Evolutionary conservation across 92 coral and sea anemone genomes (phyloP), one percentile per base, ranked within the genome.

Genomic region (Nematostella vectensis): DNA sequence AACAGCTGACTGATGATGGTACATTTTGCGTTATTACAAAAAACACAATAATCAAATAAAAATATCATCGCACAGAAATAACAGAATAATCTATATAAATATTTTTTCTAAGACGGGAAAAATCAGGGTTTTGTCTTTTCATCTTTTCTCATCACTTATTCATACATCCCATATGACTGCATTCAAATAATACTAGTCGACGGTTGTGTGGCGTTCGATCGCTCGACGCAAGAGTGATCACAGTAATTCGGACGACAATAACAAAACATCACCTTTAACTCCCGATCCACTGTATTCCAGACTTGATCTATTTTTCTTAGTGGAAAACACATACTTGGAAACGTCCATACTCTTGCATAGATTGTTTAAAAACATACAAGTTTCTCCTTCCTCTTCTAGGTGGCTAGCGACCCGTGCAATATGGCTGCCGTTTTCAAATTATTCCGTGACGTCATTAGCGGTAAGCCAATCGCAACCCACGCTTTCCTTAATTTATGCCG

Each of bases 231-330:
- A 69, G 57, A 61, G 69, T 36, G 62, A 50, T n/a, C 10, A 37
- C 48, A 24, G 26, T 38, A 30, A 16, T 10, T 49, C 19, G 10
- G 18, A 4, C 24, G 20, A 54, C 18, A 58, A 47, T 8, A 50
- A 50, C 16, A 18, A 48, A 19, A 50, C 55, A 72, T 51, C 65
- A 83, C 94, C 94, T 79, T 74, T 79, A 57, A 83, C 69, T 48
- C 79, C 76, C 22, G 62, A 67, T 61, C 83, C 76, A 30, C 82
- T 69, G 74, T 83, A 83, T 47, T 87, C 94, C 29, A 77, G 82
- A 51, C 68, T 58, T n/a, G 75, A 54, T 58, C 78, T 52, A 38
- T 83, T 67, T 37, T 83, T 87, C 56, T 81, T 83, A 52, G 71
- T 49, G 27, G 87, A 62, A 58, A 83, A 83, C 29, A 83, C 72